These are phyloP conservation scores for Oscheius sp. DNA, from an alignment of 2,888 invertebrate species.

Conservation along the genomic window DNA sequence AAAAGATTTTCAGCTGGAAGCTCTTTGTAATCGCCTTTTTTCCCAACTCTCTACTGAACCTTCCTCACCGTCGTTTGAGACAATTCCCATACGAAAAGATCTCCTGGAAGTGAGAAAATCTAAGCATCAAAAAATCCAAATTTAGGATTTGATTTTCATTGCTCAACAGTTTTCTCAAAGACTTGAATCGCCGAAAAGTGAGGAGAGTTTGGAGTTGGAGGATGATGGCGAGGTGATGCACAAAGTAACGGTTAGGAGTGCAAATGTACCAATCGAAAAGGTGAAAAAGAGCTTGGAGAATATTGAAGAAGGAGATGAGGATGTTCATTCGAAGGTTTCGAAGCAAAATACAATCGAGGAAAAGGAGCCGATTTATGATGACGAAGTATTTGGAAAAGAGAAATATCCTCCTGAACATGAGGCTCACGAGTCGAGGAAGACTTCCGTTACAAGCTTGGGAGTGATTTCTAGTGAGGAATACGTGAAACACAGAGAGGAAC, in stretches of 20 bases:
- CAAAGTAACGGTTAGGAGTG: conserved; percentile 31
- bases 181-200: not conserved
- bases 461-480: conserved; percentile 11
- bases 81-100: not conserved
- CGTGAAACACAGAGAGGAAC: not conserved
- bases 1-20: too few relatives aligned
- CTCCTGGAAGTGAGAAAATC: not conserved
- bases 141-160: conserved; percentile 17
- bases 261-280: conserved; percentile 32
- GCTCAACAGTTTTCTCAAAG: not conserved
- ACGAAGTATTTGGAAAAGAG: not conserved
- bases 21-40: not conserved
- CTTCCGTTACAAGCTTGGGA: not conserved
- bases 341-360: not conserved
- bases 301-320: conserved; percentile 6
- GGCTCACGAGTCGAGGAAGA: not conserved
- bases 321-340: conserved; percentile 1
- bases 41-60: not conserved
- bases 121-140: not conserved
- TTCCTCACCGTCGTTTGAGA: not conserved
- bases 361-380: too few relatives aligned
- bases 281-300: not conserved
- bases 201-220: not conserved
- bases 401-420: not conserved
- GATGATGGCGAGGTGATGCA: not conserved